Percentiles rank a stretch among this genome's conserved stretches.
These are phyloP conservation scores for Zelleria hepariella DNA, from an alignment of 2,888 invertebrate genomes.

Conservation along the genomic window DNA sequence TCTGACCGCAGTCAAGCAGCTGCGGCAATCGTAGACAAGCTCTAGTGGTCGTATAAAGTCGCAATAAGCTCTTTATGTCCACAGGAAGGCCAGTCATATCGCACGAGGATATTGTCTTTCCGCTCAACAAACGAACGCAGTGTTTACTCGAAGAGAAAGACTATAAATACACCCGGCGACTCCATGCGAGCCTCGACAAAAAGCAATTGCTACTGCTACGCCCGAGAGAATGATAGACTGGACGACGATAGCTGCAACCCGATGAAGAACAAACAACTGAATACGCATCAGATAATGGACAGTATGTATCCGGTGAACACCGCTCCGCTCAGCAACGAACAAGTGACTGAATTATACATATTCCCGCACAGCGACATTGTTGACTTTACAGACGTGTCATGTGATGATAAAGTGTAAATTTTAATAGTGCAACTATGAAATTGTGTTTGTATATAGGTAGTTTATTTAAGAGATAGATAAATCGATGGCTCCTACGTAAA, in stretches of 20 bases:
- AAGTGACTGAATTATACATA: conserved; percentile 59
- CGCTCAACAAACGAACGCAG: conserved; percentile 58
- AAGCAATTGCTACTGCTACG: conserved; percentile 11
- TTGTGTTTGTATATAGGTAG: not conserved
- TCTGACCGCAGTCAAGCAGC: too few relatives aligned
- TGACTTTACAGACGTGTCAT: conserved; percentile 57
- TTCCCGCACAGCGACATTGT: conserved; percentile 63
- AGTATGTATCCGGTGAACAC: conserved; percentile 29
- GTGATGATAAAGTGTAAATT: conserved; percentile 59
- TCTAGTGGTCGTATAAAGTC: not conserved
- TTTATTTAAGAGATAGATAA: not conserved
- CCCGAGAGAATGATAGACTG: conserved; percentile 14
- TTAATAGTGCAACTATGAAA: conserved; percentile 9
- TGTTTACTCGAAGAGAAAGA: conserved; percentile 47
- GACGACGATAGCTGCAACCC: conserved; percentile 40
- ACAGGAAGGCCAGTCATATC: conserved; percentile 63
- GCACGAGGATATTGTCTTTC: conserved; percentile 56
- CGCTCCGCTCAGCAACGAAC: conserved; percentile 46
- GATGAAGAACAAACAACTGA: conserved; percentile 30
- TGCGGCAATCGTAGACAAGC: not conserved
- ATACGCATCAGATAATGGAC: conserved; percentile 20
- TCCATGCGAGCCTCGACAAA: conserved; percentile 32
- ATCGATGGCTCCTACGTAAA: too few relatives aligned
- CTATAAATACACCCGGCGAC: conserved; percentile 41
- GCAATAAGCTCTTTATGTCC: conserved; percentile 7